Conservation (phyloP, 2,113 vertebrate genomes). For the Zosterops borbonicus region DNA sequence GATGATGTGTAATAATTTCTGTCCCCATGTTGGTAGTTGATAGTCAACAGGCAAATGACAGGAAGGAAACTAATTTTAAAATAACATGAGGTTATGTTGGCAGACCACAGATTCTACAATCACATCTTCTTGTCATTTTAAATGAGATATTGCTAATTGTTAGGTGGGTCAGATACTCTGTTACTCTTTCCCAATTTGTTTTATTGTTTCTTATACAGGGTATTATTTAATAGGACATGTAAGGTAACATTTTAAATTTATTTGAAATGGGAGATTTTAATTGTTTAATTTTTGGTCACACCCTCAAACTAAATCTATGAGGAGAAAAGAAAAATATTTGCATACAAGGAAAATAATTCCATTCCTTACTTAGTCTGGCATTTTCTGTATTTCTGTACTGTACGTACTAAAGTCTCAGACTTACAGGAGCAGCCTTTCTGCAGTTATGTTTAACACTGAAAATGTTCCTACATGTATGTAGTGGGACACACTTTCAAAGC, state of each 20-base stretch:
- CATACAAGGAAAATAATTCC: neutral
- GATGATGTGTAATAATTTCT: neutral
- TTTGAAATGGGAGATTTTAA: neutral
- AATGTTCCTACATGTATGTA: neutral
- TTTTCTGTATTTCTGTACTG: neutral
- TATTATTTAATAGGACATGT: neutral
- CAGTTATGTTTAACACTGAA: neutral
- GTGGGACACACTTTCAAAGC: neutral
- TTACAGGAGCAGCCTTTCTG: neutral
- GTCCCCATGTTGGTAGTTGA: neutral
- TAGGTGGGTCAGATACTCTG: neutral
- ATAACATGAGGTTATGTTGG: conserved; percentile 34
- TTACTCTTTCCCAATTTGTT: neutral
- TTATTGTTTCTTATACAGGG: neutral
- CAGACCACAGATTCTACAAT: neutral
- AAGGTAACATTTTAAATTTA: neutral
- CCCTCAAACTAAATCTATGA: neutral
- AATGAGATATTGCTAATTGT: neutral
- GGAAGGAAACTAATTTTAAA: conserved; percentile 46
- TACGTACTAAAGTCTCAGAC: neutral
- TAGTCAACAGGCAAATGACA: conserved; percentile 13
- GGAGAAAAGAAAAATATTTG: neutral
- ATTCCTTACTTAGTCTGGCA: neutral
- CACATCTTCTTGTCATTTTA: conserved; percentile 9
- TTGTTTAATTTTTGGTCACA: neutral